Evolutionary conservation across 1,140 invertebrate species (phyloP), one percentile per base, ranked within the genome.

Genomic region (Hylaeus volcanicus): DNA sequence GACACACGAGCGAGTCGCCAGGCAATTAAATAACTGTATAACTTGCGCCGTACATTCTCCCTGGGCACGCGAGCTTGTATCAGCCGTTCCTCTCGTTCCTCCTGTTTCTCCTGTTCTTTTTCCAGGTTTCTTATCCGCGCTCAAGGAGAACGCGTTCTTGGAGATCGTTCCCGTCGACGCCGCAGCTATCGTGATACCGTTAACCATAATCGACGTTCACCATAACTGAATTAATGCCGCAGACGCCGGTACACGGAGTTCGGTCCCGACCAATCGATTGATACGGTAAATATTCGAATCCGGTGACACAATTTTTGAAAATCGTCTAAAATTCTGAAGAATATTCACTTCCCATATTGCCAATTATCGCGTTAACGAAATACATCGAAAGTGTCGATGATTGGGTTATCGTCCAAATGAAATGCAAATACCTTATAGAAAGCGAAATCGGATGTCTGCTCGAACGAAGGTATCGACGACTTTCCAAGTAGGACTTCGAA

Each of bases 21-120:
- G 85, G 85, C 90, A 89, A 92, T 92, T 90, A 90, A 90, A 68
- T 92, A 92, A 92, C 91, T 92, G 90, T 92, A 92, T 87, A 81
- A 65, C 43, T 48, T 37, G 76, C 53, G 76, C 64, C 51, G 71
- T 79, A 58, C 81, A 55, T 77, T 85, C 60, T 76, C 76, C 41
- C 66, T 64, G 58, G 53, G 61, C 74, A 69, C 65, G 75, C 68
- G 68, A 79, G 55, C 26, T 73, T 41, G 58, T 55, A 51, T 26
- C 55, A 45, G 45, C 9, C 48, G 15, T 14, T 63, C 43, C 48
- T 76, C 15, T 72, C 73, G 41, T 65, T 63, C 51, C 39, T 55
- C 70, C 39, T 58, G 55, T 66, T 60, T 60, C 61, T 39, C 61
- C 37, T 48, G 39, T 58, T 69, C 75, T 55, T 64, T 70, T 43